phyloP scores from a whole-genome alignment of 2,113 vertebrate genomes.

The Ageneiosus marmoratus region DNA sequence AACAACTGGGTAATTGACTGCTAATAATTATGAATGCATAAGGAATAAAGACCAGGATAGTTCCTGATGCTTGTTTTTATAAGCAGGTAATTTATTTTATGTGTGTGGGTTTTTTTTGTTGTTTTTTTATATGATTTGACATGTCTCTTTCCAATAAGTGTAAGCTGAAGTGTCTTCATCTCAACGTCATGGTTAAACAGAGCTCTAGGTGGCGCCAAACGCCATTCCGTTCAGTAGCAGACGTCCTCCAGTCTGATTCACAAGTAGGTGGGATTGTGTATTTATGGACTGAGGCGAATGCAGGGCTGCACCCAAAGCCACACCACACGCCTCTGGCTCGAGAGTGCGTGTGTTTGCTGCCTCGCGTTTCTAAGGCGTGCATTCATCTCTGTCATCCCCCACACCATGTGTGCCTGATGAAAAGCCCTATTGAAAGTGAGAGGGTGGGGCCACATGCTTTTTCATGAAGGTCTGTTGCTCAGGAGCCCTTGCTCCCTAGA shows the following conservation, averaged over 20 bases:
- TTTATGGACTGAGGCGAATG: constrained; percentile 19
- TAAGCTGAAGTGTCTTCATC: neutral
- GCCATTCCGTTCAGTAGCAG: neutral
- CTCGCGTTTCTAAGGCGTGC: constrained; percentile 29
- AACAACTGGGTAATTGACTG: neutral
- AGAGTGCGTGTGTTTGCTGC: constrained; percentile 18
- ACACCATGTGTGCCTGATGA: constrained; percentile 27
- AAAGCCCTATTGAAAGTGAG: constrained; percentile 31
- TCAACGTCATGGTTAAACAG: neutral
- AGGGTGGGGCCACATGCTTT: constrained; percentile 34
- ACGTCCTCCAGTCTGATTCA: neutral
- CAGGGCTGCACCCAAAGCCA: constrained; percentile 30
- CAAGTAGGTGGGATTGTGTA: constrained; percentile 21
- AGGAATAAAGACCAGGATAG: neutral
- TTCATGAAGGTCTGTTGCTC: constrained; percentile 43
- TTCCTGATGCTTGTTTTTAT: neutral
- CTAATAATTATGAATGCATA: neutral
- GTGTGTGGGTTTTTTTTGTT: neutral
- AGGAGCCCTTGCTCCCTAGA: neutral
- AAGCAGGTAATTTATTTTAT: neutral
- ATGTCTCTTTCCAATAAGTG: neutral
- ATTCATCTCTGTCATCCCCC: constrained; percentile 26
- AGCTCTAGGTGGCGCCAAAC: constrained; percentile 52
- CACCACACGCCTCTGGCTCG: constrained; percentile 17
- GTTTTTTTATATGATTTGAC: neutral